Evolutionary conservation across 2,113 vertebrate species (phyloP), one percentile per base, ranked within the genome.

Genomic region (Capricornis sumatraensis): DNA sequence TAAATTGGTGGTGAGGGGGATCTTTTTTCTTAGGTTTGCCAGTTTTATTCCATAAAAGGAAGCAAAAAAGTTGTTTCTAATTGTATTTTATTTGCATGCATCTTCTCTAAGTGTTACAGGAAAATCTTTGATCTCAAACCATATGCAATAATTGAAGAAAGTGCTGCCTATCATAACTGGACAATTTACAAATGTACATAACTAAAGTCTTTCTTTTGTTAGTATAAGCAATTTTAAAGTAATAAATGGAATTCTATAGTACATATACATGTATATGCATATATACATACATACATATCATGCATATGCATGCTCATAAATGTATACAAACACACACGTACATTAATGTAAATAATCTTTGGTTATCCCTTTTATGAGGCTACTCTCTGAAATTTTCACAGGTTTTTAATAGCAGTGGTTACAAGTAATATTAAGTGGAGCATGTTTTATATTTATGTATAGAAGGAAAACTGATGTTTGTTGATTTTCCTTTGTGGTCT

Each of bases 91-190:
- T 91, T 96, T 84, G 97, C 97, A 98, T 98, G 97, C 4, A 57
- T 67, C 19, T 96, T 96, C 91, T 96, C 27, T 89, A 88, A 97
- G 25, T 88, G 57, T 93, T 55, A 47, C 28, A 57, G 53, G 60
- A 47, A 97, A 87, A 71, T 91, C 17, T 91, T 98, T 98, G 76
- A 98, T 99, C 98, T 98, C 76, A 97, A 97, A 98, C 50, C 96
- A 98, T 97, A 98, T 98, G 92, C 27, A 96, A 98, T 98, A 97
- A 98, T 98, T 97, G 52, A 98, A 97, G 93, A 58, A 95, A 96
- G 12, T 21, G 36, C 93, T 98, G 96, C 93, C 86, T 87, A 97
- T 86, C 7, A 93, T 87, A 96, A 97, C 96, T 97, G 95, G 91
- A 91, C 89, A 78, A 50, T 98, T 98, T 98, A 82, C 82, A 96